Evolutionary conservation across 2,888 invertebrate genomes (phyloP).

Genomic region (Cryptocephalus moraei): DNA sequence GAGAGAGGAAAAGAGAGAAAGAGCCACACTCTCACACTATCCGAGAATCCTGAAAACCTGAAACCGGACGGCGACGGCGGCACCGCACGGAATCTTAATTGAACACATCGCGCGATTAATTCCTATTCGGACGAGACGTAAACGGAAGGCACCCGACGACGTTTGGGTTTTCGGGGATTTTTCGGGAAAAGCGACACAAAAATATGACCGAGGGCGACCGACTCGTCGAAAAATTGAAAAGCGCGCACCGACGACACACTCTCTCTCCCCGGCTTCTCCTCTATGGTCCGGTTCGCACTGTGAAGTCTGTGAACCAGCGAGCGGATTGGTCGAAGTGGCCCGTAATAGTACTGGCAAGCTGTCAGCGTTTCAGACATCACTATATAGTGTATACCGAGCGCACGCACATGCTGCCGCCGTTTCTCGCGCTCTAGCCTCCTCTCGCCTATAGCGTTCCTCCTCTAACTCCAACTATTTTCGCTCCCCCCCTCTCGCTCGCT

Average conservation of each 20-base stretch:
- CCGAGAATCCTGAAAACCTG: too few species aligned
- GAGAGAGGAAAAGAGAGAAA: too few species aligned
- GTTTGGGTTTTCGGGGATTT: background rate
- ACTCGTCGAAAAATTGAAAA: constrained; percentile 26
- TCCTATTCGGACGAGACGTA: constrained; percentile 6
- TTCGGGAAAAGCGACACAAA: constrained; percentile 7
- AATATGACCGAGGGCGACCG: constrained; percentile 2
- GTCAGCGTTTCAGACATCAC: constrained; percentile 44
- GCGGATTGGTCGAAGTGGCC: constrained; percentile 37
- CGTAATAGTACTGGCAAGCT: constrained; percentile 40
- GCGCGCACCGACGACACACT: constrained; percentile 28
- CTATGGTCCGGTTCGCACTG: constrained; percentile 32
- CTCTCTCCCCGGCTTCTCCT: constrained; percentile 25
- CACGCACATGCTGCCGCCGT: constrained; percentile 27
- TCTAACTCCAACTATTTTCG: constrained; percentile 5
- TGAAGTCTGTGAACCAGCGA: constrained; percentile 29
- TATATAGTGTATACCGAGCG: constrained; percentile 28
- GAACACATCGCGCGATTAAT: constrained; percentile 18
- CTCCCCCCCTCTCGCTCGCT: constrained; percentile 19
- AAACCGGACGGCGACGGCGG: too few species aligned
- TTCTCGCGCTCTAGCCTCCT: too few species aligned
- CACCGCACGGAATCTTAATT: constrained; percentile 13
- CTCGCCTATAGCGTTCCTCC: constrained; percentile 20
- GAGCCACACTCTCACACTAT: too few species aligned
- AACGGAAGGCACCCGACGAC: background rate